Evolutionary conservation across 1,140 invertebrate genomes (phyloP), one percentile per base, ranked within the genome.

Genomic region (Drosophila lacteicornis): DNA sequence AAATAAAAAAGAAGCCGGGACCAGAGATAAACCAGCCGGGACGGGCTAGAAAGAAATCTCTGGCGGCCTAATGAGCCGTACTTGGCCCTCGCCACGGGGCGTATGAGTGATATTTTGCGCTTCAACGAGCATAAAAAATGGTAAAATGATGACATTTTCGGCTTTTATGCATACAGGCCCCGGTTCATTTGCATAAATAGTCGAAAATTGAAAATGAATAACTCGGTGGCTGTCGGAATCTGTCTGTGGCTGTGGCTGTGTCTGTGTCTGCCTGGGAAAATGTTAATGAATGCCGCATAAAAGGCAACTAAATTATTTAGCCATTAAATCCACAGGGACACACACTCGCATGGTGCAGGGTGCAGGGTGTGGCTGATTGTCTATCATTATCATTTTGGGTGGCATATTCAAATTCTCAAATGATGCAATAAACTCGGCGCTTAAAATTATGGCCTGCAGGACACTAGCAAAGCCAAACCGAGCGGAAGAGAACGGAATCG

Each of bases 161-260:
- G 75, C 73, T 84, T 87, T 87, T 87, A 87, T 88, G 84, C 80
- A 87, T 87, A 88, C 87, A 74, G 75, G 19, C 43, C 71, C 60
- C 43, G 56, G 58, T 69, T 83, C 82, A 83, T 87, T 88, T 87
- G 80, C 84, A 87, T 87, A 87, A 87, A 87, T 80, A 84, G 84
- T 88, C 84, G 80, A 87, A 87, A 88, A 87, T 88, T 87, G 84
- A 88, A 87, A 84, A 87, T 84, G 80, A 83, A 87, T 88, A 87
- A 80, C 68, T 65, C 62, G 65, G 47, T 65, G 45, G 47, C 57
- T 47, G 71, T 40, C 46, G 6, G 17, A 38, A 38, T 30, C 25
- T 50, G 25, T n/a, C 22, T 53, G 17, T 4, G 27, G 27, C 27
- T 30, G 27, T 7, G 27, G 7, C 30, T 33, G 11, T 33, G 15